Evolutionary conservation across 2,888 invertebrate species (phyloP).

Genomic region (Caenorhabditis sulstoni): DNA sequence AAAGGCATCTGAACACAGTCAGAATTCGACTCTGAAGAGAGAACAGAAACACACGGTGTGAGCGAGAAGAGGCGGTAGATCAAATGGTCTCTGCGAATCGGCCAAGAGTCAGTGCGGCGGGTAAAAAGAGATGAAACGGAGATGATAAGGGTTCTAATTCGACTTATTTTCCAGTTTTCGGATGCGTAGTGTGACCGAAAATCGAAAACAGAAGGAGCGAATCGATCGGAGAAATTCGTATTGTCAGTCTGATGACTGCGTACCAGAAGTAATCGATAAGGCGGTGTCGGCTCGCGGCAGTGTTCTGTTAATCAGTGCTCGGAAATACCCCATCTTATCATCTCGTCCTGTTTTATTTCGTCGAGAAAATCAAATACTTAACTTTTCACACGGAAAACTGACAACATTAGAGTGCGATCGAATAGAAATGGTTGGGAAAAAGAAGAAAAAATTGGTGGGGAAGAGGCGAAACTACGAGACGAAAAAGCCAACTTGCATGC

Average conservation of each 20-base stretch:
- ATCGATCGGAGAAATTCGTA: too few species aligned
- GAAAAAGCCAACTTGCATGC: slow-evolving; percentile 16
- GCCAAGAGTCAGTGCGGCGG: neutral
- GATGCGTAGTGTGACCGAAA: too few species aligned
- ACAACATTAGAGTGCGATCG: slow-evolving; percentile 11
- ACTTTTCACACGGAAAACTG: slow-evolving; percentile 11
- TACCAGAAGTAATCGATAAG: too few species aligned
- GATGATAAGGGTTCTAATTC: slow-evolving; percentile 6
- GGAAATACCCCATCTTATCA: too few species aligned
- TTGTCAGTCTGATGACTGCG: too few species aligned
- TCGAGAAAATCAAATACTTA: neutral
- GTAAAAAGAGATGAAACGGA: slow-evolving; percentile 16
- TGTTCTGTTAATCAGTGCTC: too few species aligned
- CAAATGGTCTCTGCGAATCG: neutral
- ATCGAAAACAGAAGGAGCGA: too few species aligned
- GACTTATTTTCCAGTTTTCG: too few species aligned
- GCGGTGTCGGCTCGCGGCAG: too few species aligned
- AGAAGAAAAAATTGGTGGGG: neutral
- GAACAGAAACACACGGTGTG: neutral
- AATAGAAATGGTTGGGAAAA: neutral
- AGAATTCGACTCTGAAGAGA: slow-evolving; percentile 4
- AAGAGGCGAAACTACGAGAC: slow-evolving; percentile 15
- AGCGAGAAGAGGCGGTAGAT: neutral
- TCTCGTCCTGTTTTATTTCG: slow-evolving; percentile 22
- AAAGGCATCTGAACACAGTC: slow-evolving; percentile 33